phyloP scores from a whole-genome alignment of 2,797 vertebrate species.

The Falco columbarius region DNA sequence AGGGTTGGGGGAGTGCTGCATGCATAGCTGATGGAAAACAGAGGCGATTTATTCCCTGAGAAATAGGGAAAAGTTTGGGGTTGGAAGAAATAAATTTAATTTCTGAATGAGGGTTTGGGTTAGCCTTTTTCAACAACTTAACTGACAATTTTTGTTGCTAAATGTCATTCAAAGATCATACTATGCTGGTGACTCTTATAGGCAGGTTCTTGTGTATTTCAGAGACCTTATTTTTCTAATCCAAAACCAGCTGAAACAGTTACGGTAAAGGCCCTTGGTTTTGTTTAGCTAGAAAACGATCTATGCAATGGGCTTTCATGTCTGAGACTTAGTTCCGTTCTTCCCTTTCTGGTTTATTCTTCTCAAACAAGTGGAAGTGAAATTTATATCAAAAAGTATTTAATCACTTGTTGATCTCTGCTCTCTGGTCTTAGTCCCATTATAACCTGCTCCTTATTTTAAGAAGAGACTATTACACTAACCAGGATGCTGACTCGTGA shows the following conservation, averaged over 20 bases:
- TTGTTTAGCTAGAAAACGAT: background rate
- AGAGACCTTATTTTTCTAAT: background rate
- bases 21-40: background rate
- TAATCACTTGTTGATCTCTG: background rate
- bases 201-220: background rate
- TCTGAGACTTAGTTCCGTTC: background rate
- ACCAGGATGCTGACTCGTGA: background rate
- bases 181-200: background rate
- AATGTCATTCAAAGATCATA: background rate
- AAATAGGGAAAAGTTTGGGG: background rate
- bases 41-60: background rate
- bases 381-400: background rate
- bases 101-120: background rate
- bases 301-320: background rate
- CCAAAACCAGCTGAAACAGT: background rate
- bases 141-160: background rate
- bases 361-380: background rate
- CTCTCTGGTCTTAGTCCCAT: background rate
- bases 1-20: accelerated
- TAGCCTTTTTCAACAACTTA: background rate
- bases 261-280: background rate
- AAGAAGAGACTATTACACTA: background rate
- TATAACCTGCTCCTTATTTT: background rate
- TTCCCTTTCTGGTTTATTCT: background rate
- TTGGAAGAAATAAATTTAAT: background rate